Base-by-base conservation (phyloP, 2,113 vertebrate genomes). In the Cyanistes caeruleus region DNA sequence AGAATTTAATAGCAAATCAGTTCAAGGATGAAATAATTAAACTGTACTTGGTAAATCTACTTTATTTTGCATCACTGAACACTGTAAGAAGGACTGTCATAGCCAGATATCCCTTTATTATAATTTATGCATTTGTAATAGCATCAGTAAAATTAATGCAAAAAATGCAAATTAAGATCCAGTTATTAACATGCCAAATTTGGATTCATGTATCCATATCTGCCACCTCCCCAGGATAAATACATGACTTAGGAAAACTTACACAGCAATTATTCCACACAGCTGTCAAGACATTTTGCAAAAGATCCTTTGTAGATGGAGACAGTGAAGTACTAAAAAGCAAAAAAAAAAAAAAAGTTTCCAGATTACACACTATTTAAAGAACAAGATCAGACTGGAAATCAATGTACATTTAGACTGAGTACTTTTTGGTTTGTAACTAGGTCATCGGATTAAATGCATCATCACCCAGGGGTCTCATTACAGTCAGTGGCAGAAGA, bases 271-370 rank as follows among this genome's bases (percentile, higher is more conserved):
- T 81, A 75, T 24, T 86, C 25, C 35, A 41, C 55, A 58, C 51
- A 89, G 80, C 53, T 86, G 59, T 62, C 80, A 92, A 77, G 80
- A 65, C 11, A 77, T 78, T 96, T 89, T 63, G 79, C 59, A 77
- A 70, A 90, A 84, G 76, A 81, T 59, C 55, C 16, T 78, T 89
- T 84, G 69, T 82, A 67, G 39, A 56, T 23, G 21, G 28, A 60
- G 33, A 58, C 18, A 69, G 55, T 22, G 16, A 92, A 88, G 23
- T 43, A 62, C 39, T 39, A 77, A 81, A 73, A 64, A 69, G 14
- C 4, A 41, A 41, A 33, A 37, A 37, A 25, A 39, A 13, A 16
- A 48, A 14, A 52, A 63, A 16, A 33, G 4, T 53, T 43, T 22
- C 39, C 58, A 86, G 33, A 65, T 69, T 84, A 84, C 7, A 21